These are phyloP conservation scores for Gorsachius magnificus DNA, from an alignment of 2,797 vertebrate species.

Conservation along the genomic window DNA sequence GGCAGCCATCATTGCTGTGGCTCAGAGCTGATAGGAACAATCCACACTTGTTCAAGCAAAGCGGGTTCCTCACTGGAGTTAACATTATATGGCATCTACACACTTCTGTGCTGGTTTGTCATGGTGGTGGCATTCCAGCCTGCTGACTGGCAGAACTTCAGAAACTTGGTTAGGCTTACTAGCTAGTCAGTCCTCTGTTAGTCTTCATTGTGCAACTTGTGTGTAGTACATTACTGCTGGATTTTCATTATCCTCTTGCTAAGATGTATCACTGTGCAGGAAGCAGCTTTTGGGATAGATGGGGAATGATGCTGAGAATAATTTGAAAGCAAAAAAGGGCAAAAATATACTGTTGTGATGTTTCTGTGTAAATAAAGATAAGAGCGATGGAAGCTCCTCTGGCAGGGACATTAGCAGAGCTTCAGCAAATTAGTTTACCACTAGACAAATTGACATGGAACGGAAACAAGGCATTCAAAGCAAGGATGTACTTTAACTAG, in stretches of 20 bases:
- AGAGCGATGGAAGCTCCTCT: background rate
- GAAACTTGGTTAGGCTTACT: background rate
- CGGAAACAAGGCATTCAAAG: constrained; percentile 37
- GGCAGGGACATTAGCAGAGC: constrained; percentile 13
- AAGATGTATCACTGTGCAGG: background rate
- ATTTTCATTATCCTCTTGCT: background rate
- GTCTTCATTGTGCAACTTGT: background rate
- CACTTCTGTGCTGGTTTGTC: background rate
- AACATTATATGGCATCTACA: background rate
- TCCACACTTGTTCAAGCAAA: background rate
- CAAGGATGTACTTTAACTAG: constrained; percentile 28
- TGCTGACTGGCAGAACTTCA: background rate
- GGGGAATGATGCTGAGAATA: background rate
- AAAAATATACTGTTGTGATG: background rate
- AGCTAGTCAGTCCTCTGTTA: background rate
- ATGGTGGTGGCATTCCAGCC: background rate
- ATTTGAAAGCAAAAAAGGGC: background rate
- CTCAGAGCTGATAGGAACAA: background rate
- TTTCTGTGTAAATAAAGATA: constrained; percentile 63
- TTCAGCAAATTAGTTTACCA: constrained; percentile 42
- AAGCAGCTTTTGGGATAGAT: constrained; percentile 1
- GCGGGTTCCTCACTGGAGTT: background rate
- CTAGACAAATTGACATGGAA: constrained; percentile 43
- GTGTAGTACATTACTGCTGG: background rate
- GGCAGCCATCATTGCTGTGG: fast-evolving